A percentile compares a stretch with the other conserved stretches of the same genome.
These are phyloP conservation scores for Zenarchopterus dispar DNA, from an alignment of 2,797 vertebrate species.

Conservation along the genomic window DNA sequence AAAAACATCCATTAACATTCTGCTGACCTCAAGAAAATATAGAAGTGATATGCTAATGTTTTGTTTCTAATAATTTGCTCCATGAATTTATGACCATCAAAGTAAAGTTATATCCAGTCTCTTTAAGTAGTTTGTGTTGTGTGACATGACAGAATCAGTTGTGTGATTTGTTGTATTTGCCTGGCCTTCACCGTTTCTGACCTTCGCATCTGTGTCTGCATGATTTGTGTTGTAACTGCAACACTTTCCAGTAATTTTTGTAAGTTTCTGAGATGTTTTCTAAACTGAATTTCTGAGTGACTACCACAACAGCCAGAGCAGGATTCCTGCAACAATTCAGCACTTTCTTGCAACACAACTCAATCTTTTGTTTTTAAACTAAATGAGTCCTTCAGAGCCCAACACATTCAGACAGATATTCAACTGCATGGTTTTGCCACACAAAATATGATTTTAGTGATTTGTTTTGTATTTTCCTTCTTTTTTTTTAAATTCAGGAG, in stretches of 20 bases:
- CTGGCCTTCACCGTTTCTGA: too few relatives aligned
- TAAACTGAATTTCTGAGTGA: conserved; percentile 38
- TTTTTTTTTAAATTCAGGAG: background rate
- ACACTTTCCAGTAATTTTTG: conserved; percentile 24
- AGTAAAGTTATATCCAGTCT: conserved; percentile 35
- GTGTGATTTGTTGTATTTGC: conserved; percentile 34
- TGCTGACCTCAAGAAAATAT: too few relatives aligned
- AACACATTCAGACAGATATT: background rate
- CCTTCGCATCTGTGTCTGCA: background rate
- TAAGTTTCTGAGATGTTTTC: conserved; percentile 39
- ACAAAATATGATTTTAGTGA: background rate
- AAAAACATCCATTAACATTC: too few relatives aligned
- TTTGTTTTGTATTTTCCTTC: too few relatives aligned
- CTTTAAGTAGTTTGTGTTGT: conserved; percentile 49
- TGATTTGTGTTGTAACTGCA: conserved; percentile 18
- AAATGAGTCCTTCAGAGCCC: background rate
- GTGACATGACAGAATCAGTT: conserved; percentile 43
- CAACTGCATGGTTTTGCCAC: background rate
- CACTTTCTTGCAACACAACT: background rate
- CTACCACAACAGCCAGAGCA: conserved; percentile 31
- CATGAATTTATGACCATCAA: conserved; percentile 30
- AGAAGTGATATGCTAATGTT: too few relatives aligned
- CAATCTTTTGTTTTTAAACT: background rate
- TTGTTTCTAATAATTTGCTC: conserved; percentile 8
- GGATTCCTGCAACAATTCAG: background rate